Percentiles rank a stretch among this genome's conserved stretches.
phyloP scores from a whole-genome alignment of 2,888 invertebrate species.

The Seira sanloemensis region DNA sequence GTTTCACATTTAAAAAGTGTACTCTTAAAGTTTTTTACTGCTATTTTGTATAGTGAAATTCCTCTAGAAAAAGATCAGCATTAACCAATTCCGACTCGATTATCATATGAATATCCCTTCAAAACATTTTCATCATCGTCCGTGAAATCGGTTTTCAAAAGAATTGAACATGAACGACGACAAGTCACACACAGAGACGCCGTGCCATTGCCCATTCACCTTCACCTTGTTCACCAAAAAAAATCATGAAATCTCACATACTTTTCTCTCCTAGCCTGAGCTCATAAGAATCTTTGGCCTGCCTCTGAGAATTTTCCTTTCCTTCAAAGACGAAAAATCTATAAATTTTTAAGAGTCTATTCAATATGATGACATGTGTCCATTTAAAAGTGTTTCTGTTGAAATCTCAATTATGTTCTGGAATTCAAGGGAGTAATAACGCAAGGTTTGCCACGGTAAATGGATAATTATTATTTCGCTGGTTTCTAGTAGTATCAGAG shows the following conservation, averaged over 20 bases:
- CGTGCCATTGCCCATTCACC: constrained; percentile 16
- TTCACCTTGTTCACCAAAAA: background rate
- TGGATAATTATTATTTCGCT: too few species aligned
- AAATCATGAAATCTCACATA: background rate
- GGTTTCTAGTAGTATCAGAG: constrained; percentile 45
- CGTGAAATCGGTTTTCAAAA: constrained; percentile 72
- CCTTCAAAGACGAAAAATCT: constrained; percentile 47
- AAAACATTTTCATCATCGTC: constrained; percentile 68
- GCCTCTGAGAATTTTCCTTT: constrained; percentile 45
- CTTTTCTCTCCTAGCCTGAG: background rate
- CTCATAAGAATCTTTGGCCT: too few species aligned
- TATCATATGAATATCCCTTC: constrained; percentile 25
- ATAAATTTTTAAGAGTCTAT: constrained; percentile 51
- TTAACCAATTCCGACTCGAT: too few species aligned
- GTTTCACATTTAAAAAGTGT: too few species aligned
- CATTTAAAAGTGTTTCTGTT: constrained; percentile 31
- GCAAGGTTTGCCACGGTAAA: too few species aligned
- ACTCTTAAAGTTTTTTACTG: too few species aligned
- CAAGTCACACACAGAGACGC: constrained; percentile 53
- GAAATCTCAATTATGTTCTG: constrained; percentile 49
- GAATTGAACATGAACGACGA: constrained; percentile 44
- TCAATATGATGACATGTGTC: constrained; percentile 35
- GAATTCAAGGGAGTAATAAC: constrained; percentile 5
- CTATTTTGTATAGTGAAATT: too few species aligned
- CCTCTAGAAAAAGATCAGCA: constrained; percentile 4